phyloP scores from a whole-genome alignment of 2,797 vertebrate species.

The Pseudochirops cupreus region DNA sequence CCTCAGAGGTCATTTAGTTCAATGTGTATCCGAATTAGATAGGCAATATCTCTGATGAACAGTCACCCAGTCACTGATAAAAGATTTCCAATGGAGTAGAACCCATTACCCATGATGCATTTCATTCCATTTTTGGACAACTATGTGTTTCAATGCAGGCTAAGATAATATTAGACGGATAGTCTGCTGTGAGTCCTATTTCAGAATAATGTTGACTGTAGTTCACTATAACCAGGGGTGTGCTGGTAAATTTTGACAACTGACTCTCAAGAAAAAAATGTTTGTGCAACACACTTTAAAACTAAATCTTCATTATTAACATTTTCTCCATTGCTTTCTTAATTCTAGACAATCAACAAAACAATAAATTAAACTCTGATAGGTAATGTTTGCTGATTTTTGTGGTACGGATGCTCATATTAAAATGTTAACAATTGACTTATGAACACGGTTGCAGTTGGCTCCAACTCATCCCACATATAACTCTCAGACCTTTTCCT shows the following conservation, averaged over 20 bases:
- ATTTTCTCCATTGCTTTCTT: background rate
- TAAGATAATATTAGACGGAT: background rate
- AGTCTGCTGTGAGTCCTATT: background rate
- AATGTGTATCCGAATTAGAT: background rate
- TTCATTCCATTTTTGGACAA: background rate
- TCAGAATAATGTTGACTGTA: background rate
- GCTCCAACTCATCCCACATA: background rate
- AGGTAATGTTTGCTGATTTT: background rate
- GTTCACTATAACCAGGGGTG: background rate
- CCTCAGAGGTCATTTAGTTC: background rate
- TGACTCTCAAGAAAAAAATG: background rate
- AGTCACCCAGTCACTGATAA: background rate
- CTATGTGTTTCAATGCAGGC: background rate
- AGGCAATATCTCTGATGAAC: background rate
- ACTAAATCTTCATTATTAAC: background rate
- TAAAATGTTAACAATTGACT: background rate
- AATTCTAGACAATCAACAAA: background rate
- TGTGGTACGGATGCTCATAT: background rate
- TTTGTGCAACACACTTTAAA: background rate
- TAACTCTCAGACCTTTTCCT: background rate
- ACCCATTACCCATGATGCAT: background rate
- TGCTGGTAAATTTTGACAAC: background rate
- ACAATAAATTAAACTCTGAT: background rate
- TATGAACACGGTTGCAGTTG: background rate
- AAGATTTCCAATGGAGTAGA: background rate